Conservation (phyloP, 2,797 vertebrate genomes). For the Acanthurus leucopareius region DNA sequence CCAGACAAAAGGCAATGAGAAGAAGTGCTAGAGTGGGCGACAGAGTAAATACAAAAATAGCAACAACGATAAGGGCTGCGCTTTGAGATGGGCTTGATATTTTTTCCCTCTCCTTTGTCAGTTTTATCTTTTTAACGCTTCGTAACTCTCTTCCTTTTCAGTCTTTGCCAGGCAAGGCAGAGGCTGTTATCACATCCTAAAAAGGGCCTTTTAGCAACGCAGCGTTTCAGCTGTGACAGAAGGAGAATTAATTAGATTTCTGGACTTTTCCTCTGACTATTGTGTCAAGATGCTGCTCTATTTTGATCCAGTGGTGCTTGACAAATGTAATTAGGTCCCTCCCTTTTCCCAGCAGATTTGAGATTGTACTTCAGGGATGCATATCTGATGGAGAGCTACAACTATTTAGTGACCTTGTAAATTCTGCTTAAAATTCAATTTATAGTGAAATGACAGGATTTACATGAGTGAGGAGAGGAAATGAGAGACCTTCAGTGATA, state of each 20-base stretch:
- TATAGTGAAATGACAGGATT: slow-evolving; percentile 50
- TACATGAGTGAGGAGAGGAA: slow-evolving; percentile 49
- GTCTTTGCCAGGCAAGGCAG: slow-evolving; percentile 74
- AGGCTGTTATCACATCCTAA: slow-evolving; percentile 78
- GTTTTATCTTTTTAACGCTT: slow-evolving; percentile 78
- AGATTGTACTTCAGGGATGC: slow-evolving; percentile 77
- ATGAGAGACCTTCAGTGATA: slow-evolving; percentile 49
- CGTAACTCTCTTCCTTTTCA: slow-evolving; percentile 67
- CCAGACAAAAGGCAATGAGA: slow-evolving; percentile 79
- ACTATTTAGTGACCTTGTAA: slow-evolving; percentile 66
- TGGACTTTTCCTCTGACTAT: slow-evolving; percentile 81
- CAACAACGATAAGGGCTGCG: slow-evolving; percentile 77
- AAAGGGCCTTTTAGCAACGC: slow-evolving; percentile 74
- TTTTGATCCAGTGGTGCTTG: slow-evolving; percentile 80
- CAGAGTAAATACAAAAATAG: slow-evolving; percentile 83
- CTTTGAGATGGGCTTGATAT: slow-evolving; percentile 78
- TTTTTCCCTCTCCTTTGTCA: slow-evolving; percentile 70
- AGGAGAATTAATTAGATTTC: slow-evolving; percentile 86
- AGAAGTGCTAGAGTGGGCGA: slow-evolving; percentile 67
- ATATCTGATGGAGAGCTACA: slow-evolving; percentile 74
- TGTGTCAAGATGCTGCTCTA: slow-evolving; percentile 77
- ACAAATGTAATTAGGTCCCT: slow-evolving; percentile 83
- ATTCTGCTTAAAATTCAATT: slow-evolving; percentile 70
- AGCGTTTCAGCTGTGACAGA: slow-evolving; percentile 77
- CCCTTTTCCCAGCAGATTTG: slow-evolving; percentile 69